Evolutionary conservation across 2,113 vertebrate species (phyloP).

Genomic region (Clupea harengus): DNA sequence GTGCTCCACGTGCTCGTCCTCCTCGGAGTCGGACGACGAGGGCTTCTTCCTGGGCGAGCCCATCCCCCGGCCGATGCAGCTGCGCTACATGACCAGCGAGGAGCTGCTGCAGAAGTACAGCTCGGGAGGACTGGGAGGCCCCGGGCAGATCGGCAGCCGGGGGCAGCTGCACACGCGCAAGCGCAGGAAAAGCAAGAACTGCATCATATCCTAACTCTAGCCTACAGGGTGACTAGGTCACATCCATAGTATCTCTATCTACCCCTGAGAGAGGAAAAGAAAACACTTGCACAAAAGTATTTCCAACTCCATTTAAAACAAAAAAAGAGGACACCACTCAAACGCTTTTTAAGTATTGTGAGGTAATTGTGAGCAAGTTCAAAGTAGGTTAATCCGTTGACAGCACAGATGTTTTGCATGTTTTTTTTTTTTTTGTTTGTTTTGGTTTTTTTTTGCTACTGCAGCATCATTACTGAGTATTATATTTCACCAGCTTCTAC

Average conservation of each 20-base stretch:
- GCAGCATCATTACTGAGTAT: constrained; percentile 52
- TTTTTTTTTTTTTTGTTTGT: constrained; percentile 46
- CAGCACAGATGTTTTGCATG: constrained; percentile 64
- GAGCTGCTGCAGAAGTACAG: constrained; percentile 92
- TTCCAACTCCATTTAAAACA: constrained; percentile 32
- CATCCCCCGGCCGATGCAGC: constrained; percentile 86
- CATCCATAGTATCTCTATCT: background rate
- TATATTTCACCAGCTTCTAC: constrained; percentile 39
- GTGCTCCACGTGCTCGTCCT: constrained; percentile 98
- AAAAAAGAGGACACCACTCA: constrained; percentile 22
- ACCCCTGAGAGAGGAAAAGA: background rate
- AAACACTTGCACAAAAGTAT: constrained; percentile 40
- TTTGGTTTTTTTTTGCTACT: constrained; percentile 44
- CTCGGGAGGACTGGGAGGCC: constrained; percentile 75
- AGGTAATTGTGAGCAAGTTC: constrained; percentile 56
- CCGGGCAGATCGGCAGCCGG: constrained; percentile 75
- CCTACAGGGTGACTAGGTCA: constrained; percentile 2
- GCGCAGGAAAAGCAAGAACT: constrained; percentile 98
- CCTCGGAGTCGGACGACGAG: constrained; percentile 96
- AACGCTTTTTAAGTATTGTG: constrained; percentile 59
- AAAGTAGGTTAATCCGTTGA: constrained; percentile 57
- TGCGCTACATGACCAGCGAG: constrained; percentile 91
- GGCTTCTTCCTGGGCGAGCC: constrained; percentile 97
- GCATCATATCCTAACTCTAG: constrained; percentile 86
- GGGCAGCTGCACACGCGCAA: constrained; percentile 90